Percentiles rank a stretch among this genome's conserved stretches.
phyloP scores from a whole-genome alignment of 2,113 vertebrate species.

The Pelusios castaneus region DNA sequence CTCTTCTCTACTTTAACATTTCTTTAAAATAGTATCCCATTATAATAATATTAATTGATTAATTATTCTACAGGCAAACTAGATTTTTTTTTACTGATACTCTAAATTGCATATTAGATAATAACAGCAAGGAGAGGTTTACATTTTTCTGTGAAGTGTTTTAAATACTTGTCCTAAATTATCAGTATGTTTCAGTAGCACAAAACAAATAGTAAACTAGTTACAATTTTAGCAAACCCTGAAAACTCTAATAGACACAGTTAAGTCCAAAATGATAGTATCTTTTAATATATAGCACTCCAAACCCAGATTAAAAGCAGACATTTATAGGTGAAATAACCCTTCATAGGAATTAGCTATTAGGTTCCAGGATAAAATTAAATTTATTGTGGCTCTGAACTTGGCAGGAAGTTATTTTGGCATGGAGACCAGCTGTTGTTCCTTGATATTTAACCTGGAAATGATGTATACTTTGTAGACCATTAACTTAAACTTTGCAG shows the following conservation, averaged over 20 bases:
- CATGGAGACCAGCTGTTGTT: slow-evolving; percentile 14
- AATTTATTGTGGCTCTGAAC: slow-evolving; percentile 57
- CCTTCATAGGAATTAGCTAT: slow-evolving; percentile 44
- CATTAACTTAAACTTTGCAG: not conserved
- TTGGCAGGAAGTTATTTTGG: not conserved
- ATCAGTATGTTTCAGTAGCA: not conserved
- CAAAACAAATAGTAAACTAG: slow-evolving; percentile 17
- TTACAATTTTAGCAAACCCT: slow-evolving; percentile 37
- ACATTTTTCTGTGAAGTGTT: not conserved
- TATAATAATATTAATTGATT: not conserved
- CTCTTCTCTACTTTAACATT: not conserved
- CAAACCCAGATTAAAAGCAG: slow-evolving; percentile 64
- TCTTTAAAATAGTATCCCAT: not conserved
- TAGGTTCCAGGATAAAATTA: slow-evolving; percentile 60
- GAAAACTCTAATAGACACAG: slow-evolving; percentile 18
- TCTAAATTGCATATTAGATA: not conserved
- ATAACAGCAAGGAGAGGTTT: not conserved
- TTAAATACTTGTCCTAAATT: not conserved
- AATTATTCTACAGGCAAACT: slow-evolving; percentile 28
- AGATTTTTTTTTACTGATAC: not conserved
- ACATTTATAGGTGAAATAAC: slow-evolving; percentile 46
- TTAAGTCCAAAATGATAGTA: not conserved
- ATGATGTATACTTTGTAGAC: slow-evolving; percentile 17
- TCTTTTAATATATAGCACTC: slow-evolving; percentile 35
- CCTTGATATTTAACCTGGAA: slow-evolving; percentile 50